Percentiles rank a stretch among this genome's conserved stretches.
Evolutionary conservation across 1,140 invertebrate species (phyloP).

Genomic region (Heliconius hermathena): DNA sequence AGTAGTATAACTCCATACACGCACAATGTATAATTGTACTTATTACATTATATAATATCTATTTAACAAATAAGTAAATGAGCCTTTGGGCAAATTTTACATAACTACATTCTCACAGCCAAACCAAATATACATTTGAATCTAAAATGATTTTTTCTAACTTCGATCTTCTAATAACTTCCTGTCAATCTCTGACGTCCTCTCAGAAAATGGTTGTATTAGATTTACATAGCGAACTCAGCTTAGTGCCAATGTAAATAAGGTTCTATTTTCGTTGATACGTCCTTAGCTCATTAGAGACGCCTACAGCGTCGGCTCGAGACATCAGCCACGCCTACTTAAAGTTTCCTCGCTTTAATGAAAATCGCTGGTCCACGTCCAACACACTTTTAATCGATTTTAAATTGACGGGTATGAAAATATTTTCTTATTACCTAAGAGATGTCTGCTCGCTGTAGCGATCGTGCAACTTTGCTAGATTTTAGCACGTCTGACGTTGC

Average conservation of each 20-base stretch:
- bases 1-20: too few relatives aligned
- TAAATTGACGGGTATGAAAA: conserved; percentile 37
- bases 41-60: too few relatives aligned
- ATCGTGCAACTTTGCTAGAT: neutral
- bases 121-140: conserved; percentile 20
- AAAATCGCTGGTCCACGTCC: conserved; percentile 55
- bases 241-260: conserved; percentile 48
- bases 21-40: too few relatives aligned
- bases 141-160: conserved; percentile 40
- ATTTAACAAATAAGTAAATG: too few relatives aligned
- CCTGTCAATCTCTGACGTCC: conserved; percentile 54
- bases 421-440: conserved; percentile 23
- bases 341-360: conserved; percentile 55
- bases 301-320: conserved; percentile 55
- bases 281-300: conserved; percentile 61
- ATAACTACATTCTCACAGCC: neutral
- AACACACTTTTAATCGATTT: conserved; percentile 55
- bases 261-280: conserved; percentile 48
- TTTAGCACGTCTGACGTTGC: neutral
- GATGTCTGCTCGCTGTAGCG: neutral
- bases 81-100: too few relatives aligned
- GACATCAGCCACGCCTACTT: conserved; percentile 57
- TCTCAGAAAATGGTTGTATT: conserved; percentile 48
- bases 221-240: conserved; percentile 44
- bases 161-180: conserved; percentile 48